Evolutionary conservation across 2,888 invertebrate species (phyloP).

Genomic region (Cinara cedri): DNA sequence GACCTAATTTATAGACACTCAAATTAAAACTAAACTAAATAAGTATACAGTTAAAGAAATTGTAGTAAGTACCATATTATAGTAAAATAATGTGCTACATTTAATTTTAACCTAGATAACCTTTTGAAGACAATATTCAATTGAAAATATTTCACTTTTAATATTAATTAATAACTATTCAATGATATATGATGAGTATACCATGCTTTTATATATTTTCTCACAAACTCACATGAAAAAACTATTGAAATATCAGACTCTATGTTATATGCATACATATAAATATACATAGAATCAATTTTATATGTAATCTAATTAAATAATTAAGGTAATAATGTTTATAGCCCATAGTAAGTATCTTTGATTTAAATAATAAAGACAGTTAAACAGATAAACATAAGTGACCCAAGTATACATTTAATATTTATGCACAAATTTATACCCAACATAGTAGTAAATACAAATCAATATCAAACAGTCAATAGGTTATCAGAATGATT

Average conservation of each 20-base stretch:
- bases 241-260: too few species aligned
- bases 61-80: not conserved
- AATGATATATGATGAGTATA: not conserved
- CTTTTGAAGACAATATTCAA: conserved; percentile 17
- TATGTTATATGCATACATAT: not conserved
- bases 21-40: conserved; percentile 22
- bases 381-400: not conserved
- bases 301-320: not conserved
- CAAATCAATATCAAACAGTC: not conserved
- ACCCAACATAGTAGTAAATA: not conserved
- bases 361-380: not conserved
- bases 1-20: not conserved
- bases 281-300: not conserved
- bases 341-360: not conserved
- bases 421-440: not conserved
- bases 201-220: too few species aligned
- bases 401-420: not conserved
- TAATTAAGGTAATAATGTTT: conserved; percentile 9
- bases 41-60: not conserved
- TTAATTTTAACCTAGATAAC: not conserved
- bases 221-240: too few species aligned
- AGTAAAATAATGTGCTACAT: conserved; percentile 7
- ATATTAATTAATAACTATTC: not conserved
- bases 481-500: not conserved
- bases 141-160: conserved; percentile 10